These are phyloP conservation scores for Peromyscus leucopus DNA, from an alignment of 2,113 vertebrate species.

Conservation along the genomic window DNA sequence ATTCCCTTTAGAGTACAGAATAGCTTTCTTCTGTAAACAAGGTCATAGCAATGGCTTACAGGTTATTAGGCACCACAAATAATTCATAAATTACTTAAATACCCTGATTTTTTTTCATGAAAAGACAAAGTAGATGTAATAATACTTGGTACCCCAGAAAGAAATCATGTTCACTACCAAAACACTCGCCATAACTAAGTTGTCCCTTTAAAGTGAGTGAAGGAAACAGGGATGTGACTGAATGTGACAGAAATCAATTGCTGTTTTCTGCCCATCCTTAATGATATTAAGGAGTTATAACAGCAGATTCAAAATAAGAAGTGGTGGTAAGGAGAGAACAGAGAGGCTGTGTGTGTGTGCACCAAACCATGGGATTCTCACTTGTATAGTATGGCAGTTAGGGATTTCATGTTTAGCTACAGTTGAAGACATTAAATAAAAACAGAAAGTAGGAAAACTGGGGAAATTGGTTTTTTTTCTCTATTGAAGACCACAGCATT, in stretches of 20 bases:
- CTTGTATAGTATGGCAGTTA: background rate
- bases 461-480: background rate
- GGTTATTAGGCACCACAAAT: background rate
- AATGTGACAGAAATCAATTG: conserved; percentile 11
- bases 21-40: conserved; percentile 2
- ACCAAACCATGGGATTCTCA: conserved; percentile 25
- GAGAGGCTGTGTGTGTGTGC: background rate
- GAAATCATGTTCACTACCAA: conserved; percentile 4
- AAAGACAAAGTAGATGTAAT: background rate
- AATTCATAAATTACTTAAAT: conserved; percentile 49
- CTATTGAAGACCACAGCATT: conserved; percentile 5
- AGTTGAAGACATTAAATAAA: background rate
- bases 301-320: conserved; percentile 20
- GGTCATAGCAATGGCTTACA: conserved; percentile 3
- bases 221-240: background rate
- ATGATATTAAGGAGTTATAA: background rate
- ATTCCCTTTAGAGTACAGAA: conserved; percentile 34
- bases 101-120: background rate
- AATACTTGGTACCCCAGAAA: conserved; percentile 1
- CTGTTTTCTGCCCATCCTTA: conserved; percentile 7
- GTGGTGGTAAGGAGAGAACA: background rate
- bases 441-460: background rate
- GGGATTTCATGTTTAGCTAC: background rate
- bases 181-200: background rate
- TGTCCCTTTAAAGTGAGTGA: background rate